Conservation (phyloP, 2,888 invertebrate species). For the Polia nebulosa region DNA sequence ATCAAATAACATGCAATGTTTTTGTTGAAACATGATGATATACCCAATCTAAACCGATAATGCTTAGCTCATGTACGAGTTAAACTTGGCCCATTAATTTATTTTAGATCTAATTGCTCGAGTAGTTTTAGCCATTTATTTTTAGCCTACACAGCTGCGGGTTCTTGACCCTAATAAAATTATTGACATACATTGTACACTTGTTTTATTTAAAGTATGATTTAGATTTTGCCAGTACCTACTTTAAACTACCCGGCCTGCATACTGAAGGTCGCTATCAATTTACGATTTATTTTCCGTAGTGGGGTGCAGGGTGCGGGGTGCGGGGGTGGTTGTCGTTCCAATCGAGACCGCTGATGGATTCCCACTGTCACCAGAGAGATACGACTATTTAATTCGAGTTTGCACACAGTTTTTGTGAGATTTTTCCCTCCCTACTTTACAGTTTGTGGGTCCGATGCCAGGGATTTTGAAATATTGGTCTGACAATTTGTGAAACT, state of each 20-base stretch:
- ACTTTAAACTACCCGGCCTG: background rate
- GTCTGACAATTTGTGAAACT: constrained; percentile 63
- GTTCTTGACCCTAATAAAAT: constrained; percentile 35
- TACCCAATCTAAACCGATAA: constrained; percentile 17
- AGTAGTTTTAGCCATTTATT: constrained; percentile 47
- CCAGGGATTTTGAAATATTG: constrained; percentile 72
- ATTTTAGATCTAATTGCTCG: constrained; percentile 37
- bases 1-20: background rate
- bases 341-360: constrained; percentile 84
- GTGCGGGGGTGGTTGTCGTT: constrained; percentile 74
- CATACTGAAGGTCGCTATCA: constrained; percentile 70
- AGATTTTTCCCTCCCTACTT: constrained; percentile 75
- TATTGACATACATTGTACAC: constrained; percentile 26
- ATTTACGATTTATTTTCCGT: constrained; percentile 83
- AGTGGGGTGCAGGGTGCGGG: constrained; percentile 48
- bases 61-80: constrained; percentile 18
- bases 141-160: constrained; percentile 23
- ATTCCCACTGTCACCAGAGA: constrained; percentile 84
- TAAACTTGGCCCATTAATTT: constrained; percentile 44
- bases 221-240: background rate
- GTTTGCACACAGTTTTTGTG: constrained; percentile 84
- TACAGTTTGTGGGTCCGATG: constrained; percentile 69
- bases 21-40: constrained; percentile 1
- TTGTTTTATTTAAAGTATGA: constrained; percentile 5
- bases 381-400: constrained; percentile 88